These are phyloP conservation scores for Excalfactoria chinensis DNA, from an alignment of 2,113 vertebrate species.

Conservation along the genomic window DNA sequence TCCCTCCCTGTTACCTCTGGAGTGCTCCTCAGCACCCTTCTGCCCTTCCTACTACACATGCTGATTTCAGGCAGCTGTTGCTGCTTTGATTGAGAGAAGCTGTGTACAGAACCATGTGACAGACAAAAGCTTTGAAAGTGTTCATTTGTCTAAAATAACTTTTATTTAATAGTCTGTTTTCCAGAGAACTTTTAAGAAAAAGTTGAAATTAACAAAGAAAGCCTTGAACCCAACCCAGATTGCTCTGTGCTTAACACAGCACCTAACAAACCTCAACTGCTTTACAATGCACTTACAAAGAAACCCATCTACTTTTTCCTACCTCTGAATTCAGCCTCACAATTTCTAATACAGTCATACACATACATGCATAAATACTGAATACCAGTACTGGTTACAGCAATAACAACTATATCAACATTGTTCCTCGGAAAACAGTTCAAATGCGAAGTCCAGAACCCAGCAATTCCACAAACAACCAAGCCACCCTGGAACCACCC, in stretches of 20 bases:
- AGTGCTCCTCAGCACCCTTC: not conserved
- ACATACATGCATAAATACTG: not conserved
- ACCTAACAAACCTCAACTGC: no score
- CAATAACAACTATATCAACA: not conserved
- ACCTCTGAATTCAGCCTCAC: not conserved
- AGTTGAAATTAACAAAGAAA: not conserved
- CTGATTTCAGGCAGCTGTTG: not conserved
- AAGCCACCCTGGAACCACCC: not conserved
- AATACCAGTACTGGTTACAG: not conserved
- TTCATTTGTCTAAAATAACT: not conserved
- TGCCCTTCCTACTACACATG: no score
- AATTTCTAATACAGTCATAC: rapidly evolving
- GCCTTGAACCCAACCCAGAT: not conserved
- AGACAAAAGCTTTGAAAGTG: not conserved
- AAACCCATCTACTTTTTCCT: not conserved
- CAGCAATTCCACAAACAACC: not conserved
- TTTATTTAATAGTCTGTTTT: not conserved
- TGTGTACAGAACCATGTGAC: not conserved
- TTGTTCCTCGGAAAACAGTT: not conserved
- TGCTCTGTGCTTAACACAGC: not conserved
- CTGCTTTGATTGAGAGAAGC: not conserved
- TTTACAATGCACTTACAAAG: not conserved
- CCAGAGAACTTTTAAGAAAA: not conserved
- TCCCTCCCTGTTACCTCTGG: rapidly evolving
- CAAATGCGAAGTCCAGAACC: no score